Evolutionary conservation across 2,113 vertebrate species (phyloP), one percentile per base, ranked within the genome.

Genomic region (Microcebus tavaratra): DNA sequence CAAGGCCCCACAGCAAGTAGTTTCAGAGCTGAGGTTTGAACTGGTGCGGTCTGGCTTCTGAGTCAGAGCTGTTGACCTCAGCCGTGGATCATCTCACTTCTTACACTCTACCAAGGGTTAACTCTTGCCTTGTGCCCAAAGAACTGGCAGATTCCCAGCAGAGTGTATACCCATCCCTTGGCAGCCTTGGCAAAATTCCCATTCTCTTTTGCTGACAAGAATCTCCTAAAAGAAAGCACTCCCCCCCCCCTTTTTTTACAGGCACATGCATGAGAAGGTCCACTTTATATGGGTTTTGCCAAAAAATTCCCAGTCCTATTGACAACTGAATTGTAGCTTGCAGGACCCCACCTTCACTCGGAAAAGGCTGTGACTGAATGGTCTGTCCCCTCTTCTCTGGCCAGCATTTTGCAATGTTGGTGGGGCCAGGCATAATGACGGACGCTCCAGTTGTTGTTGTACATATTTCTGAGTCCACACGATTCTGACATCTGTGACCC

Each of bases 401-500:
- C n/a, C 83, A 67, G 87, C 27, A 4, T 91, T 90, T 50, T 1
- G 10, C 53, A 42, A 0, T 2, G 59, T 42, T 0, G 0, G 76
- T 55, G 68, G 36, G 93, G 36, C 72, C 18, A 1, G 55, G 57
- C 5, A 6, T 39, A 55, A 8, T 0, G 6, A 29, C 29, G 17
- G 79, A 15, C 61, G 48, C 95, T 96, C 80, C 55, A 68, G 29
- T 83, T 86, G 75, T 83, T 97, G 73, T 45, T 96, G 92, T 91
- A 73, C 36, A 34, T 88, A 0, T 0, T 90, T 82, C 81, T 95
- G 80, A 95, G 93, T 6, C 29, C 45, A 88, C 96, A 89, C 65
- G 61, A 81, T 53, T 70, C 61, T 91, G 92, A 96, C 89, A 95
- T 96, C 65, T 92, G 55, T 50, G 95, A 14, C 63, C 75, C 97